Evolutionary conservation across 2,797 vertebrate species (phyloP).

Genomic region (Morelia viridis): DNA sequence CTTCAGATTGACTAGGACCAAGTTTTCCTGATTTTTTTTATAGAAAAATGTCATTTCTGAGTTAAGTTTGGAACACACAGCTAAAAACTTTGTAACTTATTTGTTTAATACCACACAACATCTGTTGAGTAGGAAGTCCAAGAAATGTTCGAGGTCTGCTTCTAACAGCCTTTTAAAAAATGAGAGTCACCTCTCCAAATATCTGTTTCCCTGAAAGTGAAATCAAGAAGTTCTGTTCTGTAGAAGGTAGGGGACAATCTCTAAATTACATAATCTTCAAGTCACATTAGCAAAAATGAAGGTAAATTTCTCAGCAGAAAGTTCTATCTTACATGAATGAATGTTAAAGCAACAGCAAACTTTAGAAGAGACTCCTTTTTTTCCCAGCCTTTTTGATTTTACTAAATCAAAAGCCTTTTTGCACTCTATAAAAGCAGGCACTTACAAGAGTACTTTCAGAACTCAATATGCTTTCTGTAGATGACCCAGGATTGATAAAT

Average conservation of each 20-base stretch:
- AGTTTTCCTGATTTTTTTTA: neutral
- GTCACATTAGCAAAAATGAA: neutral
- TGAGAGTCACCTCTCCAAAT: neutral
- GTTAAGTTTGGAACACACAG: neutral
- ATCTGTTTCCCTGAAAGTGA: neutral
- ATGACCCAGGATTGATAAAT: conserved; percentile 60
- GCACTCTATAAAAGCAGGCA: conserved; percentile 38
- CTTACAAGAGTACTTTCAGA: conserved; percentile 49
- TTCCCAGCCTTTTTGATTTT: conserved; percentile 1
- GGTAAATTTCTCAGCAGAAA: neutral
- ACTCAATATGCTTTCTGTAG: conserved; percentile 43
- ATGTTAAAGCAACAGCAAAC: conserved; percentile 23
- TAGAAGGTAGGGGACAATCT: neutral
- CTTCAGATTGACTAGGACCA: neutral
- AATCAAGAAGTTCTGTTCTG: neutral
- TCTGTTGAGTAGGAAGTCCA: neutral
- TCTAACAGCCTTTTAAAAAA: neutral
- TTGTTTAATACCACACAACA: neutral
- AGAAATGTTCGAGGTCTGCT: neutral
- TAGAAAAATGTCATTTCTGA: neutral
- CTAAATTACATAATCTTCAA: neutral
- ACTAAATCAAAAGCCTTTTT: conserved; percentile 44
- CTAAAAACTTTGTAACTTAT: neutral
- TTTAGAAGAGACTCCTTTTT: neutral
- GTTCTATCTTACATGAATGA: neutral